Percentiles rank a stretch among this genome's conserved stretches.
phyloP scores from a whole-genome alignment of 2,113 vertebrate genomes.

The Colinus virginianus region DNA sequence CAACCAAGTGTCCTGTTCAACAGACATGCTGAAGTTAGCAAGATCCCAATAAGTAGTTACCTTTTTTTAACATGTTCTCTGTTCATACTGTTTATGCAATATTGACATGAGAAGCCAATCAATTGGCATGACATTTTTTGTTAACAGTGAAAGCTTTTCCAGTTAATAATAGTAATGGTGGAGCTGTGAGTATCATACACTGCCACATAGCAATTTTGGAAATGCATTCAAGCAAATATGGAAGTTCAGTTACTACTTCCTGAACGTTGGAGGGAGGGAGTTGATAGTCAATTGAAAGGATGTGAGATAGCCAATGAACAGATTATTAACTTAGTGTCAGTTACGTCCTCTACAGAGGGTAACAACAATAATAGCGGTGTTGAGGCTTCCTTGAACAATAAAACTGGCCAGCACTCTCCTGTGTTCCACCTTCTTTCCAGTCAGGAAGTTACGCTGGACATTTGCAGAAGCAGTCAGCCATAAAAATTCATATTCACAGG shows the following conservation, averaged over 20 bases:
- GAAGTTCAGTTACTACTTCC: not conserved
- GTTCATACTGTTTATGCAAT: not conserved
- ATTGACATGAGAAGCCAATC: not conserved
- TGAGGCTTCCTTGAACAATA: not conserved
- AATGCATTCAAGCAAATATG: not conserved
- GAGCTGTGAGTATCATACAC: not conserved
- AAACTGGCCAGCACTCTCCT: not conserved
- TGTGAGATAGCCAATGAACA: not conserved
- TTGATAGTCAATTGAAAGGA: not conserved
- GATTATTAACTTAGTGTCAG: not conserved
- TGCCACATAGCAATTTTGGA: not conserved
- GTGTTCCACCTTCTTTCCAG: not conserved
- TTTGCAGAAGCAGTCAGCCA: not conserved
- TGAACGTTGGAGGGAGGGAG: not conserved
- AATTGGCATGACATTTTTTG: not conserved
- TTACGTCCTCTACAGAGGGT: not conserved
- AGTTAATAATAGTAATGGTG: not conserved
- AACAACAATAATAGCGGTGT: fast-evolving
- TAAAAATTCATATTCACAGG: not conserved
- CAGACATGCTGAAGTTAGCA: not conserved
- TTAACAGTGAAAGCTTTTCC: not conserved
- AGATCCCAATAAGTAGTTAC: not conserved
- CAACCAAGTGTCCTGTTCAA: not conserved
- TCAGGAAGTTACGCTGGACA: not conserved
- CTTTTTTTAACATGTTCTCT: not conserved